Evolutionary conservation across 2,113 vertebrate genomes (phyloP).

Genomic region (Caretta caretta): DNA sequence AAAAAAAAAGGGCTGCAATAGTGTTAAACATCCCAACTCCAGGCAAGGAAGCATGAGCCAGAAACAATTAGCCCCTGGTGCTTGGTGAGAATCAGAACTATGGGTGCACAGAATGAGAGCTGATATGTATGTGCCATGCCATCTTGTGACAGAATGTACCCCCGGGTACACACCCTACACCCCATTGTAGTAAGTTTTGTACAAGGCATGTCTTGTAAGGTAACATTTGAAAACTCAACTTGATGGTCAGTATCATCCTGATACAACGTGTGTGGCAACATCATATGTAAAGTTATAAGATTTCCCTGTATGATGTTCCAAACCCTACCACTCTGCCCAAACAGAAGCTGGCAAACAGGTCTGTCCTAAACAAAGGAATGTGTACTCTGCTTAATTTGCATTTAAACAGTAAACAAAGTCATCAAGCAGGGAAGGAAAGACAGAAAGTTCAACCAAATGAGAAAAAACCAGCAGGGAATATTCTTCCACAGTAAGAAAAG

Average conservation of each 20-base stretch:
- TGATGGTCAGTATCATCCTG: neutral
- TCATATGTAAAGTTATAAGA: neutral
- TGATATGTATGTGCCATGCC: neutral
- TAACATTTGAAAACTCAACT: neutral
- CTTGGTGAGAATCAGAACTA: conserved; percentile 38
- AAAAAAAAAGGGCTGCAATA: conserved; percentile 43
- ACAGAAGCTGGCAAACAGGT: neutral
- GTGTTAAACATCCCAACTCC: conserved; percentile 31
- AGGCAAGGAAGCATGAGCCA: neutral
- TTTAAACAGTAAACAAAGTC: neutral
- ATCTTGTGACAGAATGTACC: neutral
- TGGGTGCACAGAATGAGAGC: neutral
- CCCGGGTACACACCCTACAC: neutral
- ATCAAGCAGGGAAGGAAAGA: neutral
- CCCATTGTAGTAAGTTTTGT: neutral
- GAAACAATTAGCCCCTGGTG: neutral
- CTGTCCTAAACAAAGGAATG: neutral
- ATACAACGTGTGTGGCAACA: neutral
- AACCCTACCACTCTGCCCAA: neutral
- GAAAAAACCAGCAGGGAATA: neutral
- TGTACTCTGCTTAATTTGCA: neutral
- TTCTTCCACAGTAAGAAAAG: neutral
- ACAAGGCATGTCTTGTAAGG: neutral
- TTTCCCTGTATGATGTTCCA: neutral
- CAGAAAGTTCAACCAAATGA: neutral